Conservation (phyloP, 2,113 vertebrate genomes). For the Lanius ludovicianus region DNA sequence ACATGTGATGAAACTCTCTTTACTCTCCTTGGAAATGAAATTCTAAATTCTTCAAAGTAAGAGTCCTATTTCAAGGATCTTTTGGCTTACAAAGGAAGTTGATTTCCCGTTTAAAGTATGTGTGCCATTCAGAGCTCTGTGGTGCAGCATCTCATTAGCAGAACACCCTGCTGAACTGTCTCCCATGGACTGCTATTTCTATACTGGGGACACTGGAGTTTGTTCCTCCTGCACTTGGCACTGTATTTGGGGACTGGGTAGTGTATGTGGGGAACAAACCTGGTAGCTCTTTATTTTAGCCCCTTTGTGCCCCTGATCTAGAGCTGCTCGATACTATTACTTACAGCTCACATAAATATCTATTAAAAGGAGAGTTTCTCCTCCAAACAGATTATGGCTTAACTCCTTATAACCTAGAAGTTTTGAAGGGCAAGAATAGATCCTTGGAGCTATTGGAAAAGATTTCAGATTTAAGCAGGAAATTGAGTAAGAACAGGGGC, state of each 20-base stretch:
- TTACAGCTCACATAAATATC: background rate
- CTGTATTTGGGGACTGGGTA: background rate
- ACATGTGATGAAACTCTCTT: conserved; percentile 9
- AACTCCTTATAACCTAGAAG: background rate
- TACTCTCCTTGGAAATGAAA: conserved; percentile 29
- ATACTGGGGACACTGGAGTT: background rate
- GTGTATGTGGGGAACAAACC: background rate
- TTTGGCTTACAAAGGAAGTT: conserved; percentile 9
- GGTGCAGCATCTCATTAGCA: conserved; percentile 4
- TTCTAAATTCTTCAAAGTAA: conserved; percentile 20
- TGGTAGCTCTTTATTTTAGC: background rate
- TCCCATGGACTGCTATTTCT: background rate
- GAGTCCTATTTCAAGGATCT: conserved; percentile 7
- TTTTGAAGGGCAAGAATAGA: background rate
- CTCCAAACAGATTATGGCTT: background rate
- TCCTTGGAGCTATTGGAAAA: background rate
- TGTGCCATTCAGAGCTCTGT: background rate
- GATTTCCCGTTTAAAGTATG: conserved; percentile 17
- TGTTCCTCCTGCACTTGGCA: background rate
- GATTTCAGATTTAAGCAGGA: background rate
- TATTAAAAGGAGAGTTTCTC: background rate
- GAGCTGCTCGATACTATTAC: background rate
- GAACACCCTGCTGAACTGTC: background rate
- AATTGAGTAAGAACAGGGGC: background rate
- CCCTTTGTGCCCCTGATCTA: background rate